Evolutionary conservation across 1,140 invertebrate species (phyloP), one percentile per base, ranked within the genome.

Genomic region (Proctacanthus coquilletti): DNA sequence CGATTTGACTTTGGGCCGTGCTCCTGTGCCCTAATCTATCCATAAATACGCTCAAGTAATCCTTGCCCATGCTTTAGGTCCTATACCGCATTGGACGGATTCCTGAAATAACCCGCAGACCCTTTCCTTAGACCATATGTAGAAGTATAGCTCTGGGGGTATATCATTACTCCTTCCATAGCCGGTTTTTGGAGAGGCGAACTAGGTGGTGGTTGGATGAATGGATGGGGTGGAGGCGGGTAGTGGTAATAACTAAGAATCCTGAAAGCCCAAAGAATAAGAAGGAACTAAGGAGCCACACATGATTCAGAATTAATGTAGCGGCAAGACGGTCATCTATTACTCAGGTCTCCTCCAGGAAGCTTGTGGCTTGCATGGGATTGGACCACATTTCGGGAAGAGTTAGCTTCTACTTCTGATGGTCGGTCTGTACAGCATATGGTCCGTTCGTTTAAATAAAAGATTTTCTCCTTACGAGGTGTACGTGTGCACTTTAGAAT

Each of bases 221-320:
- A 13, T 27, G 23, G 23, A 27, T 27, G 8, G 23, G 23, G 23
- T 27, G 8, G 23, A 9, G 13, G 13, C 23, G 23, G 23, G 23
- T 8, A 13, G 13, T 27, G 13, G 23, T 27, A 27, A 27, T 27
- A 8, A 27, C 8, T 27, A 13, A 13, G 13, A 27, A 27, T 27
- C 23, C 23, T 9, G 23, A 13, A 27, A 27, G 13, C 23, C 13
- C 13, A 9, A 27, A 27, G 23, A 27, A 27, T 27, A 27, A 27
- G 23, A 13, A 27, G 23, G 23, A 27, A 27, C 23, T 13, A 27
- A 27, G 23, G 23, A 27, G 23, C 23, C 23, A 27, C 34, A 38
- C 36, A 38, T 38, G 36, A 38, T 38, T 38, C 21, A 38, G 36
- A 38, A 38, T 38, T 38, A 38, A 38, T 38, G 36, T 38, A 38